Base-by-base conservation (phyloP, 2,797 vertebrate species). In the Cynodonichthys magdalenae region DNA sequence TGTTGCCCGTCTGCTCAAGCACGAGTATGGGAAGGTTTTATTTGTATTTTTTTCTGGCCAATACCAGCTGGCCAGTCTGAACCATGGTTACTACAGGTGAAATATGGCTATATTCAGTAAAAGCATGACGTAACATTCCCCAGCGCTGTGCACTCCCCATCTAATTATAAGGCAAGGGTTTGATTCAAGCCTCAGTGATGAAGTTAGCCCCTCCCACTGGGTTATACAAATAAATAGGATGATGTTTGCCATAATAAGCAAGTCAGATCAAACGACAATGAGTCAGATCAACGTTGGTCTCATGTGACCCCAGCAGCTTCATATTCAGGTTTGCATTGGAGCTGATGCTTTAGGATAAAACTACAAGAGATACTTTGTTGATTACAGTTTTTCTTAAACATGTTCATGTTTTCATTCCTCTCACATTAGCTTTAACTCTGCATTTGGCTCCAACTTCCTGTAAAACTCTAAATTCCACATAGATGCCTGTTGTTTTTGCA, bases 141-240 rank as follows among this genome's bases (percentile, higher is more conserved):
- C 44, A 58, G 80, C 45, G 45, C 80, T 77, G 75, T 66, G 80
- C 80, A 80, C 75, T 79, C 86, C 77, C 87, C 63, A 58, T 89
- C 69, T 93, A 93, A 94, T 94, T 93, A 93, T 81, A 88, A 86
- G 87, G 83, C 77, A 72, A 63, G 76, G 82, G 63, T 87, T 84
- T 76, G 71, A 84, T 81, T 87, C 66, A 44, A 77, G 80, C 82
- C 71, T 81, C 60, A 77, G 81, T 83, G 80, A 91, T 92, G 82
- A 76, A 86, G 86, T 82, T 85, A 75, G 85, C 88, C 91, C 90
- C 87, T 90, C 89, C 89, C 86, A 89, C 86, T 81, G 72, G 70
- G 73, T 86, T 80, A 69, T 74, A 59, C 77, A 82, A 85, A 87
- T 78, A 83, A 71, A 86, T 81, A 76, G 80, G 77, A 69, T 66